phyloP scores from a whole-genome alignment of 2,888 invertebrate genomes.

The Sesamia inferens region DNA sequence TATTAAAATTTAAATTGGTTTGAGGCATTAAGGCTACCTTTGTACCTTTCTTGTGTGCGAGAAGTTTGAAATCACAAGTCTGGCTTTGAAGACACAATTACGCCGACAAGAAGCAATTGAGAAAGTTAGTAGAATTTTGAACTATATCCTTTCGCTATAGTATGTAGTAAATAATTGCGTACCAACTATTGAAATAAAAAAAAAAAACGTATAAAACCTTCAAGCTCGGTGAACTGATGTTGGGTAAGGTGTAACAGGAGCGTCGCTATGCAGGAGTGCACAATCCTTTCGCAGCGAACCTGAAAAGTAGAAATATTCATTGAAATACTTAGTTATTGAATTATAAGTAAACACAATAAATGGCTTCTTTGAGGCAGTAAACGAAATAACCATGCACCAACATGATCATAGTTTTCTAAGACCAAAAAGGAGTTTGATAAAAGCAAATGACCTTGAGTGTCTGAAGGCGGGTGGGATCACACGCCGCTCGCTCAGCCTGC shows the following conservation, averaged over 20 bases:
- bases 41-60: too few species aligned
- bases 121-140: not conserved
- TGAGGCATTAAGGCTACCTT: too few species aligned
- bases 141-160: not conserved
- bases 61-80: not conserved
- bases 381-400: not conserved
- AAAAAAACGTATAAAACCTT: conserved; percentile 89
- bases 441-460: conserved; percentile 88
- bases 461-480: conserved; percentile 94
- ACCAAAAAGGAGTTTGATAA: not conserved
- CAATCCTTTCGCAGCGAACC: conserved; percentile 93
- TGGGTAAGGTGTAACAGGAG: conserved; percentile 94
- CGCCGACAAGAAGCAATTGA: not conserved
- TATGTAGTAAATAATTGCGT: not conserved
- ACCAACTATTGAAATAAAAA: not conserved
- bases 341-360: not conserved
- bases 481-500: conserved; percentile 94
- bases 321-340: not conserved
- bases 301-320: conserved; percentile 51
- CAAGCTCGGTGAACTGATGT: conserved; percentile 96
- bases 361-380: not conserved
- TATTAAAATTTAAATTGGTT: too few species aligned
- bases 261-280: conserved; percentile 95
- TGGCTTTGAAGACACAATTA: not conserved
- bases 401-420: not conserved